A percentile compares a stretch with the other conserved stretches of the same genome.
These are phyloP conservation scores for Caenorhabditis sp. DNA, from an alignment of 2,888 invertebrate species.

Conservation along the genomic window DNA sequence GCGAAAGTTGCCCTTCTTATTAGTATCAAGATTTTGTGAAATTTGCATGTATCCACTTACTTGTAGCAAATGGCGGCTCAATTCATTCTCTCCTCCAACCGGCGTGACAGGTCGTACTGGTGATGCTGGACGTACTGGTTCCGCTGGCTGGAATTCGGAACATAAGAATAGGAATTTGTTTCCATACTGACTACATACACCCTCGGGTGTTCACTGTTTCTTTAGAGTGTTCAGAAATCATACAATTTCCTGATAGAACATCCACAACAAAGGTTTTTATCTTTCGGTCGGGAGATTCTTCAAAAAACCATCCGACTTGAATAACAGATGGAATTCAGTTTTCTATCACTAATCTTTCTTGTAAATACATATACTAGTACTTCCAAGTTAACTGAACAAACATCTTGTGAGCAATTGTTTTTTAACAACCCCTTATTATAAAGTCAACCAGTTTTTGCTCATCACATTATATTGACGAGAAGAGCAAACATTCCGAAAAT, in stretches of 20 bases:
- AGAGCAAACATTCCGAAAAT: conserved; percentile 11
- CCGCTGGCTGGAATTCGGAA: conserved; percentile 79
- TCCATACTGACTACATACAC: too few relatives aligned
- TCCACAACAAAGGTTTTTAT: too few relatives aligned
- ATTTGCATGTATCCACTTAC: conserved; percentile 22
- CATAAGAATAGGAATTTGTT: too few relatives aligned
- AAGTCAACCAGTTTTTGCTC: conserved; percentile 33
- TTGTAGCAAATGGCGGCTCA: conserved; percentile 59
- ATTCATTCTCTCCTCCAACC: conserved; percentile 58
- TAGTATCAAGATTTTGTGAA: background rate
- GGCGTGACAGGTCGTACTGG: conserved; percentile 78
- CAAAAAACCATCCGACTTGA: too few relatives aligned
- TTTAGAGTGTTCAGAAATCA: too few relatives aligned
- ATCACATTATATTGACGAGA: conserved; percentile 1
- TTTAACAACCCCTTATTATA: conserved; percentile 18
- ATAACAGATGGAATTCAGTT: background rate
- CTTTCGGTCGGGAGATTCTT: too few relatives aligned
- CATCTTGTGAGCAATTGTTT: conserved; percentile 43
- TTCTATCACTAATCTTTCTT: conserved; percentile 32
- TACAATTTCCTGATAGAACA: too few relatives aligned
- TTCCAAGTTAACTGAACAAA: conserved; percentile 14
- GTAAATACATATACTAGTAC: conserved; percentile 21
- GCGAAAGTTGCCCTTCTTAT: background rate
- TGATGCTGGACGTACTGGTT: conserved; percentile 79
- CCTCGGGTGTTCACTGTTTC: too few relatives aligned